Evolutionary conservation across 2,888 invertebrate genomes (phyloP).

Genomic region (Nemoura dubitans): DNA sequence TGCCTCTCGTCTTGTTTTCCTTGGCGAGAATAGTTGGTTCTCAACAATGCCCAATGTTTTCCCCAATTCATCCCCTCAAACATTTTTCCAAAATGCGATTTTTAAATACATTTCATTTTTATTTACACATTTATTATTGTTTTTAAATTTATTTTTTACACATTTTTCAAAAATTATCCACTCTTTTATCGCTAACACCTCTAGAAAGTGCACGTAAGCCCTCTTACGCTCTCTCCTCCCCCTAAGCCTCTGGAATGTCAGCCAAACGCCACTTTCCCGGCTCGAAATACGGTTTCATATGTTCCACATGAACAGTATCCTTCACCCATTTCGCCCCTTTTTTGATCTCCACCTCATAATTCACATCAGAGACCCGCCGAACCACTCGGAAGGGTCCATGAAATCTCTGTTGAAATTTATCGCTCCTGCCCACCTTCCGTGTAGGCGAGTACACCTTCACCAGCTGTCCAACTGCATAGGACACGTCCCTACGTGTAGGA

Average conservation of each 20-base stretch:
- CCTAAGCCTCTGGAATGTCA: background rate
- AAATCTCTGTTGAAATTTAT: background rate
- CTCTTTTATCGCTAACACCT: too few species aligned
- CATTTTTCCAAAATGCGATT: too few species aligned
- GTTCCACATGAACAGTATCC: slow-evolving; percentile 17
- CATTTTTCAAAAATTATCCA: too few species aligned
- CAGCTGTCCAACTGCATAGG: background rate
- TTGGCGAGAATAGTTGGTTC: too few species aligned
- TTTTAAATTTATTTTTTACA: too few species aligned
- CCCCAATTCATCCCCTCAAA: too few species aligned
- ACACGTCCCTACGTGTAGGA: background rate
- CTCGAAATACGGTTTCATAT: slow-evolving; percentile 18
- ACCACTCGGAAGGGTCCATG: slow-evolving; percentile 5
- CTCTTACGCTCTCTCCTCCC: background rate
- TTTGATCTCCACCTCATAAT: slow-evolving; percentile 20
- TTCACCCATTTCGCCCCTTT: background rate
- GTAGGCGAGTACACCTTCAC: slow-evolving; percentile 20
- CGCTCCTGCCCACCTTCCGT: background rate
- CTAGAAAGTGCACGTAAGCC: too few species aligned
- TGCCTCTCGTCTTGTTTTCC: too few species aligned
- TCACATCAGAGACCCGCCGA: slow-evolving; percentile 8
- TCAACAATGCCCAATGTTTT: too few species aligned
- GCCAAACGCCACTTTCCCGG: background rate
- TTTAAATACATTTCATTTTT: too few species aligned
- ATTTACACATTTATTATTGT: too few species aligned